Base-by-base conservation (phyloP, 1,140 invertebrate species). In the Solenopsis fugax region DNA sequence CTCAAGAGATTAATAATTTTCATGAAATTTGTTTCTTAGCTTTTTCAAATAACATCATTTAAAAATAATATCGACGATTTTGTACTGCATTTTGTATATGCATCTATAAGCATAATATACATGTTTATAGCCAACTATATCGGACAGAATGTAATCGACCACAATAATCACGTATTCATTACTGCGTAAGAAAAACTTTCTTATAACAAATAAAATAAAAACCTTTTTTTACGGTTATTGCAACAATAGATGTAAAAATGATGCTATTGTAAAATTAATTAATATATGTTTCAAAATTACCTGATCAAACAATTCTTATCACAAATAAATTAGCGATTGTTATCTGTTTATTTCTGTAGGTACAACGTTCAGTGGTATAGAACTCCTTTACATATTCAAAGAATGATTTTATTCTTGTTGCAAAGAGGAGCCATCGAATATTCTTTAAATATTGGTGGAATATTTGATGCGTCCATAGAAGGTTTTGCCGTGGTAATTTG, bases 371-470 rank as follows among this genome's bases (percentile, higher is more conserved):
- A 52, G 0, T 80, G 62, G 76, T 67, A 67, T 34, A 21, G 5
- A 80, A 62, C 62, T 24, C 60, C 76, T 10, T 37, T 80, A 21
- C 5, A 37, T 21, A 4, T 80, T 52, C 76, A 80, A 4, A 80
- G 5, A 52, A 65, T 80, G 9, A 54, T 67, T 67, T 5, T 80
- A 6, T 67, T 80, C 9, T 1, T 80, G 4, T 18, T 67, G n/a
- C 64, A 67, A 67, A 67, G 9, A 45, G 12, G 37, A 45, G 0
- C 9, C 9, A 67, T 21, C 2, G 37, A 21, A 41, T 45, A 21
- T 67, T 3, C 18, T 45, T 67, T 67, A 21, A 21, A 21, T 2
- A 18, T 21, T 1, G 18, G 64, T 67, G n/a, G 37, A 21, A 0
- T 67, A 45, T 67, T 21, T 45, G 3, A 45, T 21, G 37, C 37